Conservation (phyloP, 1,140 invertebrate genomes). For the Chionoecetes opilio region DNA sequence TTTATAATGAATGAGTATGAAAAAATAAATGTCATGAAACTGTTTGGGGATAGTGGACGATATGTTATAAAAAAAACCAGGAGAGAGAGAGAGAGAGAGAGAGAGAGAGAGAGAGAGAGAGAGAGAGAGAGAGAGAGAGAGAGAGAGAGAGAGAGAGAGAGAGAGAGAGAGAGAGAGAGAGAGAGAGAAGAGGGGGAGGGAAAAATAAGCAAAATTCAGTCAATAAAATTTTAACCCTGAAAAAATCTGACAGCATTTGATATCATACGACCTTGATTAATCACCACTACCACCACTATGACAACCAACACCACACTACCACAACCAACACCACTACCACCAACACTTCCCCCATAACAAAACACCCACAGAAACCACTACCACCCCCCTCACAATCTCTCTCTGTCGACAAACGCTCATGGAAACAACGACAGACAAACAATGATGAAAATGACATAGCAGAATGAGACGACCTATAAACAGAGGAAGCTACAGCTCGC, state of each 20-base stretch:
- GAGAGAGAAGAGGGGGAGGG: neutral
- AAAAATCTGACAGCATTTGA: no score
- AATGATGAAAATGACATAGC: neutral
- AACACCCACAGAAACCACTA: neutral
- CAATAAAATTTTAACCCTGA: no score
- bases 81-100: constrained; percentile 27
- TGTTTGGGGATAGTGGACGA: neutral
- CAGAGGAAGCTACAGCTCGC: neutral
- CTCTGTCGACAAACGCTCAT: neutral
- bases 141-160: constrained; percentile 27
- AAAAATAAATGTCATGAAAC: neutral
- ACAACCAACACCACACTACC: neutral
- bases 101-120: constrained; percentile 23
- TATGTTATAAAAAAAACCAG: neutral
- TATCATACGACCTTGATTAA: neutral
- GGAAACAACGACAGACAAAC: neutral
- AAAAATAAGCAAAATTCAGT: neutral
- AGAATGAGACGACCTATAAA: neutral
- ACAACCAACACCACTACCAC: neutral
- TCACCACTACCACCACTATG: neutral
- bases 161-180: constrained; percentile 24
- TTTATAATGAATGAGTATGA: neutral
- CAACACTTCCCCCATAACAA: neutral
- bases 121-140: constrained; percentile 27
- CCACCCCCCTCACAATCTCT: neutral